Conservation (phyloP, 2,888 invertebrate genomes). For the Ochropleura plecta region DNA sequence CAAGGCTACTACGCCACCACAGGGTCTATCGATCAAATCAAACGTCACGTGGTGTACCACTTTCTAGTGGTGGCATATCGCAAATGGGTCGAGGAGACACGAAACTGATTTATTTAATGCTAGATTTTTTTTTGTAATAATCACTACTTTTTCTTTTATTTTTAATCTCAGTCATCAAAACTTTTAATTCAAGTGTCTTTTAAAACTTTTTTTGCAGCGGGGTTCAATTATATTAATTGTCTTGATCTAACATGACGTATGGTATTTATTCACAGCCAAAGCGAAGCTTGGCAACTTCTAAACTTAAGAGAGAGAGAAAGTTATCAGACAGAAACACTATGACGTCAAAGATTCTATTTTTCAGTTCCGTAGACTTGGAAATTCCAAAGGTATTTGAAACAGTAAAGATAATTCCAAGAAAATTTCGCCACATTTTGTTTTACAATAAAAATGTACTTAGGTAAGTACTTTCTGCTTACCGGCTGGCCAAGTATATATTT, state of each 20-base stretch:
- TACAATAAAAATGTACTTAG: constrained; percentile 28
- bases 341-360: constrained; percentile 17
- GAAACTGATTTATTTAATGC: constrained; percentile 7
- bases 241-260: not conserved
- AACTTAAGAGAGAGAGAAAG: constrained; percentile 14
- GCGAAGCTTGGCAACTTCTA: not conserved
- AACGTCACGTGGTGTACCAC: constrained; percentile 57
- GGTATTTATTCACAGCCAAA: not conserved
- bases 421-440: constrained; percentile 33
- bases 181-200: not conserved
- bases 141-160: not conserved
- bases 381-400: constrained; percentile 20
- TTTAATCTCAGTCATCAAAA: not conserved
- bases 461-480: constrained; percentile 25
- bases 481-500: constrained; percentile 30
- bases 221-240: not conserved
- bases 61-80: constrained; percentile 46
- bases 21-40: constrained; percentile 74
- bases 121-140: not conserved
- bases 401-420: constrained; percentile 32
- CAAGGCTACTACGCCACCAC: constrained; percentile 72
- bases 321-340: constrained; percentile 35
- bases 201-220: not conserved
- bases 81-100: constrained; percentile 43
- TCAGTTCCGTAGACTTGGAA: not conserved